These are phyloP conservation scores for Altica lythri DNA, from an alignment of 2,888 invertebrate genomes.

Conservation along the genomic window DNA sequence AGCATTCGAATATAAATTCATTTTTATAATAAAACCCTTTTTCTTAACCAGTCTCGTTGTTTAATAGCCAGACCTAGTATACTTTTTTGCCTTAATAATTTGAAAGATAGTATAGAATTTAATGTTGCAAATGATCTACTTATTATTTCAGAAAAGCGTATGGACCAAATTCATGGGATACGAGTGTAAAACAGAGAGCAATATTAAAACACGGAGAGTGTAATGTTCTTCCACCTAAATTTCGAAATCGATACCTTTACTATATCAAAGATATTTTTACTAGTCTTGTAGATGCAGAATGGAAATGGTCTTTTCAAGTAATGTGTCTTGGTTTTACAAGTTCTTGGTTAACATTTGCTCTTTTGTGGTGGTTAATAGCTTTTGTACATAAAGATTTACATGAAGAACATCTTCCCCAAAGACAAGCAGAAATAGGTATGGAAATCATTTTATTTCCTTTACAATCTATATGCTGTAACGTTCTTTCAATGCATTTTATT, in stretches of 20 bases:
- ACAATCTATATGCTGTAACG: slow-evolving; percentile 62
- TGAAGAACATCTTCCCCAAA: slow-evolving; percentile 61
- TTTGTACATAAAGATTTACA: slow-evolving; percentile 90
- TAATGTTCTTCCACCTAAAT: slow-evolving; percentile 86
- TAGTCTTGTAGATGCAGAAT: slow-evolving; percentile 89
- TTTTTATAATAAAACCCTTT: too few relatives aligned
- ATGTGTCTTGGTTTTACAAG: slow-evolving; percentile 88
- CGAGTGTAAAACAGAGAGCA: slow-evolving; percentile 73
- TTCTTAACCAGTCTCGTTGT: too few relatives aligned
- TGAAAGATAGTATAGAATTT: not conserved
- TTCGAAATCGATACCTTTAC: slow-evolving; percentile 76
- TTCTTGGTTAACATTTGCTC: slow-evolving; percentile 90
- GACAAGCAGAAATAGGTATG: slow-evolving; percentile 57
- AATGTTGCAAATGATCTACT: not conserved
- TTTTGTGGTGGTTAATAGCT: slow-evolving; percentile 94
- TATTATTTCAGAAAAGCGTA: slow-evolving; percentile 36
- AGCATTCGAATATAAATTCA: too few relatives aligned
- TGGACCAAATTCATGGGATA: slow-evolving; percentile 54
- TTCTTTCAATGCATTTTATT: too few relatives aligned
- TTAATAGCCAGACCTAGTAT: too few relatives aligned
- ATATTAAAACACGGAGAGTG: slow-evolving; percentile 95
- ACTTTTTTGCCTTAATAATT: too few relatives aligned
- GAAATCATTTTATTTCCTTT: too few relatives aligned
- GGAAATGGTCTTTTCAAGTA: slow-evolving; percentile 92
- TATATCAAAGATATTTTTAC: slow-evolving; percentile 86